Conservation (phyloP, 2,888 invertebrate genomes). For the Endotricha flammealis region DNA sequence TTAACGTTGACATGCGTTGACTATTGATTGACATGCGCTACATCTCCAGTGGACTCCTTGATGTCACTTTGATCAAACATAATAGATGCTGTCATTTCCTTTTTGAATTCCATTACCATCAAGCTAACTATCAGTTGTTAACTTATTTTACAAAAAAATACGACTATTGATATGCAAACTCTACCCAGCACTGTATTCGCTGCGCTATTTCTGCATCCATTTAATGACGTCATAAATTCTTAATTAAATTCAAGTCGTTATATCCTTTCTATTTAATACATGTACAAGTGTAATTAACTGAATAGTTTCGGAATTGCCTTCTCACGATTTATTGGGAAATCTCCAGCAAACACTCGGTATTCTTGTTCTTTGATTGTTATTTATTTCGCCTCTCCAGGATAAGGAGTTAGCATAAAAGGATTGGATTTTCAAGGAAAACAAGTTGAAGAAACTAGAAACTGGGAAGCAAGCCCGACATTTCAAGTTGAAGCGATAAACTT, state of each 20-base stretch:
- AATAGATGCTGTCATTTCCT: too few species aligned
- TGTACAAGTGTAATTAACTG: constrained; percentile 31
- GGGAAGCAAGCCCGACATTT: constrained; percentile 1
- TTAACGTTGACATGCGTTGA: too few species aligned
- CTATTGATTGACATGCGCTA: too few species aligned
- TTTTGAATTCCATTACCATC: too few species aligned
- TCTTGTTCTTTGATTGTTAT: constrained; percentile 5
- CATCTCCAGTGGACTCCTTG: too few species aligned
- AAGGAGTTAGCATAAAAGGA: constrained; percentile 6
- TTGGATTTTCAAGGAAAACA: constrained; percentile 4
- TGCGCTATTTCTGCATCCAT: constrained; percentile 70
- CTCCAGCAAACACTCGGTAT: constrained; percentile 10
- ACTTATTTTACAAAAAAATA: neutral
- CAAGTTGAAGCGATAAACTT: neutral
- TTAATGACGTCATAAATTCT: constrained; percentile 70
- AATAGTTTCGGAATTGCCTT: constrained; percentile 23
- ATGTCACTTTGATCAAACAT: too few species aligned
- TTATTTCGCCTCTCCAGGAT: constrained; percentile 8
- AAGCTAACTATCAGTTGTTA: too few species aligned
- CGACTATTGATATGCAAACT: constrained; percentile 25
- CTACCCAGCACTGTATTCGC: constrained; percentile 33
- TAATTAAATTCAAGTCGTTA: constrained; percentile 52
- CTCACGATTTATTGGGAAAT: constrained; percentile 16
- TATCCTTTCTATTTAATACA: constrained; percentile 30
- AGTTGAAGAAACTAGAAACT: constrained; percentile 3